These are phyloP conservation scores for Enteromius mattozi DNA, from an alignment of 2,797 vertebrate genomes.

Conservation along the genomic window DNA sequence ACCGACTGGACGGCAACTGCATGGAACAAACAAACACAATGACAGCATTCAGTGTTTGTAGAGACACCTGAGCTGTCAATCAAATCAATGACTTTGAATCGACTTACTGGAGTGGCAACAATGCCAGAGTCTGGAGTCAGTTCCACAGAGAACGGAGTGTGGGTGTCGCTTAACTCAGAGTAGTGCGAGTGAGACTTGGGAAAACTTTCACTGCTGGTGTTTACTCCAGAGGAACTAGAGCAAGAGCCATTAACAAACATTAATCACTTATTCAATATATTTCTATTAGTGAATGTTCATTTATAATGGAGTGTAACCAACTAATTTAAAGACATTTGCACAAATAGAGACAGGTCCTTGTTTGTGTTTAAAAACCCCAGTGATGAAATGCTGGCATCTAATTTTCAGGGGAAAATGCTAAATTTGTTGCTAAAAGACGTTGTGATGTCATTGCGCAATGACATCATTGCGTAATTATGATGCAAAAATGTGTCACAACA, in stretches of 20 bases:
- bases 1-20: constrained; percentile 89
- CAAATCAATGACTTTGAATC: neutral
- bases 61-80: constrained; percentile 5
- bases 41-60: neutral
- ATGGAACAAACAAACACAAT: constrained; percentile 38
- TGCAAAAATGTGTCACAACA: no score
- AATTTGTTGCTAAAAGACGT: no score
- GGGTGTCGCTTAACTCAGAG: constrained; percentile 73
- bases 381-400: no score
- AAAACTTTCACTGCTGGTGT: constrained; percentile 78
- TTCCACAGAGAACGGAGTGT: constrained; percentile 67
- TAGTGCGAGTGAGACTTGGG: constrained; percentile 75
- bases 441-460: no score
- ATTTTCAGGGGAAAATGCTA: no score
- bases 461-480: no score
- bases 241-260: neutral
- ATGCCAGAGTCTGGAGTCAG: constrained; percentile 81
- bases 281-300: neutral
- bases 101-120: constrained; percentile 83
- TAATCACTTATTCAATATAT: neutral
- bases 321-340: neutral
- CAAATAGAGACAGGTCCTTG: neutral
- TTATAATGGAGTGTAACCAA: neutral
- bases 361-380: neutral
- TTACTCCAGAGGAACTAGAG: constrained; percentile 86